Evolutionary conservation across 2,888 invertebrate species (phyloP).

Genomic region (Drosophila formosana): DNA sequence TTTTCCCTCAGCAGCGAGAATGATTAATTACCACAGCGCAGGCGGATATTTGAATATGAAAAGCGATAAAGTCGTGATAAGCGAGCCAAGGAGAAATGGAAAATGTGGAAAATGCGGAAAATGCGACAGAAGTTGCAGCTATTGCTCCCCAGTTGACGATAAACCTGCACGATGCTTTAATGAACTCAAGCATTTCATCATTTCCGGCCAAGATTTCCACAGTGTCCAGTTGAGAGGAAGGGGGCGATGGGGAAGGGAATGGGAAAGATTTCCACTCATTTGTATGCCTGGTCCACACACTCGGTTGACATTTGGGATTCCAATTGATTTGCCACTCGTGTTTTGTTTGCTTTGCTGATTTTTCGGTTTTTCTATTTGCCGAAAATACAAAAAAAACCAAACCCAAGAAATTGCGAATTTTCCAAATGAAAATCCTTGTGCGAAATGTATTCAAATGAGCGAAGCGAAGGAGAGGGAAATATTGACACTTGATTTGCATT

Average conservation of each 20-base stretch:
- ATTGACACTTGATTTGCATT: constrained; percentile 81
- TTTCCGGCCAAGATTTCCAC: constrained; percentile 45
- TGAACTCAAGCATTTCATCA: constrained; percentile 71
- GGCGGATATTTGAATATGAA: constrained; percentile 72
- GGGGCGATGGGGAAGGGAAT: background rate
- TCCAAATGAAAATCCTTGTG: constrained; percentile 66
- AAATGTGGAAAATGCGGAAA: constrained; percentile 12
- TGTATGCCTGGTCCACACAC: constrained; percentile 56
- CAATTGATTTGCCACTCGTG: constrained; percentile 70
- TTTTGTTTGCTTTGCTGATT: constrained; percentile 70
- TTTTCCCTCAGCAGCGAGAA: constrained; percentile 47
- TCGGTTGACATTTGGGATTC: constrained; percentile 81
- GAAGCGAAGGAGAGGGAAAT: constrained; percentile 37
- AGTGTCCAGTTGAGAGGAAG: constrained; percentile 5
- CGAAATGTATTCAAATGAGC: constrained; percentile 67
- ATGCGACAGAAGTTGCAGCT: constrained; percentile 43
- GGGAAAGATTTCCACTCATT: constrained; percentile 44
- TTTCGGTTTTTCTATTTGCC: constrained; percentile 51
- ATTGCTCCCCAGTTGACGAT: constrained; percentile 73
- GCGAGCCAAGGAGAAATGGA: constrained; percentile 39
- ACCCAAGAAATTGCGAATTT: constrained; percentile 43
- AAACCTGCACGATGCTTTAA: constrained; percentile 61
- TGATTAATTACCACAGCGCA: constrained; percentile 67
- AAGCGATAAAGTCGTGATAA: constrained; percentile 68
- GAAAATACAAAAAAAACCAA: constrained; percentile 1